Percentiles rank a stretch among this genome's conserved stretches.
Evolutionary conservation across 2,888 invertebrate genomes (phyloP).

Genomic region (Apomyelois bistriatella): DNA sequence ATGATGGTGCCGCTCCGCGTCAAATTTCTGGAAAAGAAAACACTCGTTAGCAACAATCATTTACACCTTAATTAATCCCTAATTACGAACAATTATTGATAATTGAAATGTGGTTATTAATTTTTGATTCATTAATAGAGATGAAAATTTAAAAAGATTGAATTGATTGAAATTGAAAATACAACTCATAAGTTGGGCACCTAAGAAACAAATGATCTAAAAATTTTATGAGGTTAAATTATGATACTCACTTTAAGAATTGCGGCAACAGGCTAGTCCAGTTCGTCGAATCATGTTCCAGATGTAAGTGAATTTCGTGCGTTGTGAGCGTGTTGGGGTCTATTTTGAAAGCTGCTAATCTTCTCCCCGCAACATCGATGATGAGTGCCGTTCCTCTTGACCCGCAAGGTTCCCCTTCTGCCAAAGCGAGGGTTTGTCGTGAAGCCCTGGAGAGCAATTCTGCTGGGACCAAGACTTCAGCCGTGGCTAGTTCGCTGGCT

Average conservation of each 20-base stretch:
- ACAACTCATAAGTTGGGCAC: no score
- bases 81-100: not conserved
- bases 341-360: constrained; percentile 90
- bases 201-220: no score
- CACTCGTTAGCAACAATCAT: constrained; percentile 28
- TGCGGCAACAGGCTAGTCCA: constrained; percentile 94
- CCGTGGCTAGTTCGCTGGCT: constrained; percentile 87
- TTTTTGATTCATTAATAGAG: no score
- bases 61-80: not conserved
- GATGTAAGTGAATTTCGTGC: constrained; percentile 92
- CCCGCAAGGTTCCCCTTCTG: constrained; percentile 94
- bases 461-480: constrained; percentile 91
- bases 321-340: constrained; percentile 93
- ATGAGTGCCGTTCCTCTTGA: constrained; percentile 92
- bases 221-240: no score
- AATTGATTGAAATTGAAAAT: not conserved
- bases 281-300: constrained; percentile 91
- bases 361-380: constrained; percentile 89
- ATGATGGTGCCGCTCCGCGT: constrained; percentile 92
- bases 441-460: constrained; percentile 90
- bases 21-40: constrained; percentile 83
- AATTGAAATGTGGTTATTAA: no score
- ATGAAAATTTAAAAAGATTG: not conserved
- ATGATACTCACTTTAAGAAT: constrained; percentile 92
- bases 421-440: constrained; percentile 88